These are phyloP conservation scores for Caradrina clavipalpis DNA, from an alignment of 2,888 invertebrate species.

Conservation along the genomic window DNA sequence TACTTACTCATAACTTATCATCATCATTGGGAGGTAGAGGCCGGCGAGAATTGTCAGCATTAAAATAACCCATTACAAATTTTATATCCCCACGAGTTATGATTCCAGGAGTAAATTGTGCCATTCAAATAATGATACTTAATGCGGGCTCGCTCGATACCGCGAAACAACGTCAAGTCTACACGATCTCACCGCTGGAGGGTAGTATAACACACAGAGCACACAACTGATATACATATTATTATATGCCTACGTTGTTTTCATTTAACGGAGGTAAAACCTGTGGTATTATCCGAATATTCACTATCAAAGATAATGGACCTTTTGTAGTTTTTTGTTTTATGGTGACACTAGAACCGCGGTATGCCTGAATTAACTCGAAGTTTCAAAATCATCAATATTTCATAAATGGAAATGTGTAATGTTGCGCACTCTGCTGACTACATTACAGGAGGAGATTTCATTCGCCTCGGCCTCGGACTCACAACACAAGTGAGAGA, in stretches of 20 bases:
- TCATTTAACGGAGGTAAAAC: constrained; percentile 12
- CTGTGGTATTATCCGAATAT: constrained; percentile 47
- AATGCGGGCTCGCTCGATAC: constrained; percentile 84
- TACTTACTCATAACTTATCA: constrained; percentile 61
- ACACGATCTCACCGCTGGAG: constrained; percentile 62
- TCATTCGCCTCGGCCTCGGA: constrained; percentile 56
- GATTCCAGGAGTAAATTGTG: constrained; percentile 85
- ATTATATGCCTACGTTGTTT: background rate
- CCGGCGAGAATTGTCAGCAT: constrained; percentile 74
- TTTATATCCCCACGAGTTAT: constrained; percentile 83
- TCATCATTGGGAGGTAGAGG: constrained; percentile 62
- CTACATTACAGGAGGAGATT: constrained; percentile 51
- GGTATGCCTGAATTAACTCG: constrained; percentile 32
- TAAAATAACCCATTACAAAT: constrained; percentile 85
- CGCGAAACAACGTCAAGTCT: constrained; percentile 68
- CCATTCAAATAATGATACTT: constrained; percentile 89
- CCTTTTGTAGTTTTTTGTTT: constrained; percentile 40
- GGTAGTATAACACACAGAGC: constrained; percentile 41
- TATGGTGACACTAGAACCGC: constrained; percentile 40
- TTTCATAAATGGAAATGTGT: constrained; percentile 52
- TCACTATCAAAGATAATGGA: constrained; percentile 48
- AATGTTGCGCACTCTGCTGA: constrained; percentile 27
- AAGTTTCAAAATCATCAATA: constrained; percentile 43
- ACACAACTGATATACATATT: constrained; percentile 1
- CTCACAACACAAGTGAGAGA: constrained; percentile 70